Percentiles rank a stretch among this genome's conserved stretches.
These are phyloP conservation scores for Alethe diademata DNA, from an alignment of 2,113 vertebrate species.

Conservation along the genomic window DNA sequence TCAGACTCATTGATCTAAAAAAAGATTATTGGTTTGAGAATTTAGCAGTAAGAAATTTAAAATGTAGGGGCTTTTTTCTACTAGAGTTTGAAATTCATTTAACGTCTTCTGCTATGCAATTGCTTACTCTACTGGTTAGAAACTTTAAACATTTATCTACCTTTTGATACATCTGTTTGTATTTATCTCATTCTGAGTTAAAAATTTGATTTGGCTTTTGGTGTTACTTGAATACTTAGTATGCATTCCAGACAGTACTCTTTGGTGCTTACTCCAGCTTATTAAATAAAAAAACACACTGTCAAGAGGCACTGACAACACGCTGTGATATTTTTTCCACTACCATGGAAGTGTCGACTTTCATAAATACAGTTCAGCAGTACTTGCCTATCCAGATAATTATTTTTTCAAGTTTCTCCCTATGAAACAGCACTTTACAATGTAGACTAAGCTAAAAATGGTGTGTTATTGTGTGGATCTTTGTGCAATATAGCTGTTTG, in stretches of 20 bases:
- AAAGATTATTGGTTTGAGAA: not conserved
- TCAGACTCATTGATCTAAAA: not conserved
- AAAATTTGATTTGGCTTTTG: not conserved
- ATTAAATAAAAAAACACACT: not conserved
- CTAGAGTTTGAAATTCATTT: not conserved
- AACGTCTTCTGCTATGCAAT: slow-evolving; percentile 39
- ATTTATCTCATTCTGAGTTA: not conserved
- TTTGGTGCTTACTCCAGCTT: not conserved
- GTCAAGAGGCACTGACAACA: not conserved
- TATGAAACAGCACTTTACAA: slow-evolving; percentile 84
- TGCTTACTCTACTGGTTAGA: slow-evolving; percentile 7
- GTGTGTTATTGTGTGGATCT: slow-evolving; percentile 60
- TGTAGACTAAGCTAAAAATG: slow-evolving; percentile 69
- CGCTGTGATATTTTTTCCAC: not conserved
- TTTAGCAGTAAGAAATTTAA: not conserved
- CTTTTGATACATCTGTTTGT: slow-evolving; percentile 1
- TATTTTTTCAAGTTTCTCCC: slow-evolving; percentile 33
- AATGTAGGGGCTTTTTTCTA: not conserved
- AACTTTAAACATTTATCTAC: not conserved
- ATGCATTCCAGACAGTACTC: not conserved
- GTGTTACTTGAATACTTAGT: slow-evolving; percentile 26
- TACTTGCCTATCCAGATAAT: slow-evolving; percentile 5
- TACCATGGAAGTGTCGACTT: not conserved
- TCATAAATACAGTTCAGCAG: slow-evolving; percentile 23
- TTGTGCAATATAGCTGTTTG: slow-evolving; percentile 80